Evolutionary conservation across 2,888 invertebrate species (phyloP).

Genomic region (Ernsta delagoae): DNA sequence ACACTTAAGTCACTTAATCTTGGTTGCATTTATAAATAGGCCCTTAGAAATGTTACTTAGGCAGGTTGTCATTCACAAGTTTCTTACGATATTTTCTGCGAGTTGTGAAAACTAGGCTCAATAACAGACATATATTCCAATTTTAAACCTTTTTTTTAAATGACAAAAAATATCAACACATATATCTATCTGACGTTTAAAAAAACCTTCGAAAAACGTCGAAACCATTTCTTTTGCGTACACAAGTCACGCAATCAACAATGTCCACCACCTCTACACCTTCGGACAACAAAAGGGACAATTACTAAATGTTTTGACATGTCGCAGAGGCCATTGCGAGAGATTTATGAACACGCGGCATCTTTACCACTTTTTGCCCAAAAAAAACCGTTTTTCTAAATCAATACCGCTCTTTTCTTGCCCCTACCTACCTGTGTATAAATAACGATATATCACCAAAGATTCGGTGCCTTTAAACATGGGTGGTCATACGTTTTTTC

Average conservation of each 20-base stretch:
- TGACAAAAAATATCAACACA: too few species aligned
- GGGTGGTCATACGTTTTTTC: conserved; percentile 16
- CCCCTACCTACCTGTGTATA: conserved; percentile 24
- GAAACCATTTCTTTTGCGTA: not conserved
- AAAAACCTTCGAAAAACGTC: too few species aligned
- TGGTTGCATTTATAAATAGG: too few species aligned
- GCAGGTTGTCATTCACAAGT: too few species aligned
- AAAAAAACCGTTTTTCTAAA: conserved; percentile 28
- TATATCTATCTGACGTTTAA: too few species aligned
- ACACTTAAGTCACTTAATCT: too few species aligned
- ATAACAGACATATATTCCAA: too few species aligned
- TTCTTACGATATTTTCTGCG: too few species aligned
- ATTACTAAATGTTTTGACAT: conserved; percentile 47
- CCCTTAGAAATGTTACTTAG: too few species aligned
- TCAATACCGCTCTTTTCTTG: conserved; percentile 22
- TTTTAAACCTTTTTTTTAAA: too few species aligned
- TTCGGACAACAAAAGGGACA: conserved; percentile 20
- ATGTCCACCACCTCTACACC: not conserved
- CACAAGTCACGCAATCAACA: conserved; percentile 1
- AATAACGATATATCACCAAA: conserved; percentile 32
- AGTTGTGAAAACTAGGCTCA: too few species aligned
- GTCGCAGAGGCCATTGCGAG: conserved; percentile 43
- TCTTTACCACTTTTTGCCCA: conserved; percentile 43
- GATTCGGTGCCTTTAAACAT: conserved; percentile 22
- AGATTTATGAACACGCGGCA: conserved; percentile 46